Evolutionary conservation across 2,113 vertebrate genomes (phyloP).

Genomic region (Pholis gunnellus): DNA sequence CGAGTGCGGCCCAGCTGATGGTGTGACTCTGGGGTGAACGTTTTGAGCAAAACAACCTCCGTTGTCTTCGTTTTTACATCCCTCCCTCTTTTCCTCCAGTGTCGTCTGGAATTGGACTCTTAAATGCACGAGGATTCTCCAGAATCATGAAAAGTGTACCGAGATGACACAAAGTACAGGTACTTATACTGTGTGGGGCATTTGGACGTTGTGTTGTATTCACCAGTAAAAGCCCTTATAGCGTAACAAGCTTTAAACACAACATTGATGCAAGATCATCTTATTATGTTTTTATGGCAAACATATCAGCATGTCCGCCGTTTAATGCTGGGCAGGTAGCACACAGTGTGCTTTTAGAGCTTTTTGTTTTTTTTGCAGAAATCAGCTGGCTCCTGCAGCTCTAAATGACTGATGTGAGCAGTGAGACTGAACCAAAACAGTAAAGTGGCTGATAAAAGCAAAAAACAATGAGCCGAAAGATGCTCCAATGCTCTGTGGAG

Average conservation of each 20-base stretch:
- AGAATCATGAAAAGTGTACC: not conserved
- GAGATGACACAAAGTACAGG: not conserved
- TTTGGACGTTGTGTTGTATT: not conserved
- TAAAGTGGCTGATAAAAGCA: not conserved
- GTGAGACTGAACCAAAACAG: not conserved
- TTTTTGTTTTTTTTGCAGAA: not conserved
- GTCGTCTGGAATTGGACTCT: not conserved
- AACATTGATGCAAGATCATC: not conserved
- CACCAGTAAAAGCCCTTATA: not conserved
- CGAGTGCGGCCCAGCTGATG: constrained; percentile 19
- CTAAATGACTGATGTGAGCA: not conserved
- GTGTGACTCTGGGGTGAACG: constrained; percentile 31
- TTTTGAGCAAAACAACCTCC: constrained; percentile 19
- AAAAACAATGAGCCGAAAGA: not conserved
- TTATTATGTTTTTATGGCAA: not conserved
- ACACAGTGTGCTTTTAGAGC: not conserved
- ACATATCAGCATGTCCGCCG: not conserved
- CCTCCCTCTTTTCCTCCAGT: not conserved
- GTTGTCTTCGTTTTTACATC: constrained; percentile 27
- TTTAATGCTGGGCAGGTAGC: no score
- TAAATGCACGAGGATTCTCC: not conserved
- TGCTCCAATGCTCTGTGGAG: not conserved
- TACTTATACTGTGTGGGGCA: not conserved
- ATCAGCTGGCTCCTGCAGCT: not conserved
- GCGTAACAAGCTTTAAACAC: not conserved